Base-by-base conservation (phyloP, 2,113 vertebrate genomes). In the Acrocephalus arundinaceus region DNA sequence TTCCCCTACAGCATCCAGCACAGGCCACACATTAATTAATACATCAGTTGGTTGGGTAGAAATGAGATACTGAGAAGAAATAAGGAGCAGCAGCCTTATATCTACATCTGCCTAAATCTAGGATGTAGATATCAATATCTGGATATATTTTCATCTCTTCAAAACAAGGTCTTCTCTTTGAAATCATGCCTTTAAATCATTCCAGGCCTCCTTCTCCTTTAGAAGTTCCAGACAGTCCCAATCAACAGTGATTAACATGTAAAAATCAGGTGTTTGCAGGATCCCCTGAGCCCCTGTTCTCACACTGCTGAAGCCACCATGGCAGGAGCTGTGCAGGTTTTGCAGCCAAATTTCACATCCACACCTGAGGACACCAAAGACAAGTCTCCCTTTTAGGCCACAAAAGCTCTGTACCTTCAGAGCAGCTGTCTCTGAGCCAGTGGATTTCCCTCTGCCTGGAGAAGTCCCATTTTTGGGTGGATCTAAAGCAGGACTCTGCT, bases 391-490 rank as follows among this genome's bases (percentile, higher is more conserved):
- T 82, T 78, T 75, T 33, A 16, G 33, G 35, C 23, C 35, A 7
- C 28, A 25, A 51, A 67, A 85, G 7, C 58, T 11, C 39, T 0
- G 0, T 25, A 8, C 41, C 15, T 83, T 48, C 49, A 54, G 15
- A 45, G n/a, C 8, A 22, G 11, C 15, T 87, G 13, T 46, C 23
- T 54, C 31, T 22, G 35, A 30, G 19, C 3, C 48, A 46, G 9
- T 1, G 4, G 45, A 7, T 55, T 68, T 17, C 28, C 20, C 52
- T 74, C 66, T 68, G 21, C 45, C 54, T 52, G 41, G 13, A 48
- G 4, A 55, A 74, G 15, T 35, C 30, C 30, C 45, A 18, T 52
- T 78, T 75, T 27, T 8, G 41, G 18, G 37, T 72, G 45, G 20
- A 33, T 51, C 12, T 61, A 23, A 63, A 83, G 30, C 35, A 72